A percentile compares a stretch with the other conserved stretches of the same genome.
phyloP scores from a whole-genome alignment of 2,888 invertebrate species.

The Lasioglossum calceatum region DNA sequence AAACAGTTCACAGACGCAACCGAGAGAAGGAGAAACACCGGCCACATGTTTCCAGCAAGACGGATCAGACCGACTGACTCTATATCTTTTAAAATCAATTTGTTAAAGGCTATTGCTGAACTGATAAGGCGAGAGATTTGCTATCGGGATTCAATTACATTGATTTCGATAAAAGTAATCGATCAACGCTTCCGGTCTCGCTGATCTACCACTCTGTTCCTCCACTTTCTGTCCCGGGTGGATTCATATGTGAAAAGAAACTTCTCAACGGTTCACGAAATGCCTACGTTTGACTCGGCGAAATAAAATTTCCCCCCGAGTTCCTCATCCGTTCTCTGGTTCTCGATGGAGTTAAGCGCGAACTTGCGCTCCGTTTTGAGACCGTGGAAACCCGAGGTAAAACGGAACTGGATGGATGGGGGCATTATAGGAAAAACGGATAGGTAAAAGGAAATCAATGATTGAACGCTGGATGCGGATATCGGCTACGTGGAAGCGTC shows the following conservation, averaged over 20 bases:
- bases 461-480: not conserved
- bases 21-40: constrained; percentile 18
- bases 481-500: not conserved
- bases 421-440: not conserved
- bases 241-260: not conserved
- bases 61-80: constrained; percentile 35
- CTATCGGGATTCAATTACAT: constrained; percentile 16
- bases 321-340: not conserved
- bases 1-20: constrained; percentile 18
- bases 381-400: not conserved
- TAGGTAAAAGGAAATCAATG: not conserved
- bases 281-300: not conserved
- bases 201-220: not conserved
- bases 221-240: too few relatives aligned
- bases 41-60: constrained; percentile 35
- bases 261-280: not conserved
- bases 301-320: not conserved
- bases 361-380: not conserved
- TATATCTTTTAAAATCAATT: constrained; percentile 32
- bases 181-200: not conserved
- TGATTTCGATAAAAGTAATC: constrained; percentile 11
- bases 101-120: not conserved
- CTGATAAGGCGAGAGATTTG: constrained; percentile 54
- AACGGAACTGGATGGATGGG: not conserved
- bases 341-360: not conserved